Evolutionary conservation across 1,140 invertebrate species (phyloP), one percentile per base, ranked within the genome.

Genomic region (Heliothis subflexa): DNA sequence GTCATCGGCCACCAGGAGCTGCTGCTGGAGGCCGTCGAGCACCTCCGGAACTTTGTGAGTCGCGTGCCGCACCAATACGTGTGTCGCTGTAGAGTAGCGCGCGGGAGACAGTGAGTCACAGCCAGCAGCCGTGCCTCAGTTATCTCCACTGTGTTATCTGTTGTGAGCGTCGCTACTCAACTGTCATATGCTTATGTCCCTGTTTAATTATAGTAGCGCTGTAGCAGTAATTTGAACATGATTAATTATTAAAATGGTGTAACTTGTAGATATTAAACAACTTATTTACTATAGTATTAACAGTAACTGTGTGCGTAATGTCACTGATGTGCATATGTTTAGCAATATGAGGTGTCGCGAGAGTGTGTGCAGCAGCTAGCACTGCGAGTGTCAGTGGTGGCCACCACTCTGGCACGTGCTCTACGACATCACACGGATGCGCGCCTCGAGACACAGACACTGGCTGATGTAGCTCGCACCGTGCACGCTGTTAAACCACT

Each of bases 1-100:
- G 97, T 97, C 86, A 96, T 99, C 78, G 98, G 98, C 4, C 98
- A 99, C 89, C 98, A 99, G 94, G 98, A 99, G 93, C 96, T 99
- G 61, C 96, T 99, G 80, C 94, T 99, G 71, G 98, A 99, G 95
- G 98, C 98, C 62, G 97, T 99, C 7, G 98, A 98, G 86, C 97
- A 98, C 83, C 95, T 99, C 14, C 95, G 97, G 86, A 97, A 98
- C 94, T 97, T 99, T 95, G 97, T 98, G 95, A 96, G 96, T 96
- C 71, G 5, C n/a, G 7, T 14, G 47, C 16, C 10, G 18, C 21
- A 21, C 14, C 2, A 13, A n/a, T 18, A 18, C 28, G 59, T 28
- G 7, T 62, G 9, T 33, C 10, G 18, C 14, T 13, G 47, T 50
- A 70, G 45, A 25, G 18, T 25, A 11, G 47, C 40, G 16, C 13